Evolutionary conservation across 2,113 vertebrate species (phyloP), one percentile per base, ranked within the genome.

Genomic region (Ploceus nigricollis): DNA sequence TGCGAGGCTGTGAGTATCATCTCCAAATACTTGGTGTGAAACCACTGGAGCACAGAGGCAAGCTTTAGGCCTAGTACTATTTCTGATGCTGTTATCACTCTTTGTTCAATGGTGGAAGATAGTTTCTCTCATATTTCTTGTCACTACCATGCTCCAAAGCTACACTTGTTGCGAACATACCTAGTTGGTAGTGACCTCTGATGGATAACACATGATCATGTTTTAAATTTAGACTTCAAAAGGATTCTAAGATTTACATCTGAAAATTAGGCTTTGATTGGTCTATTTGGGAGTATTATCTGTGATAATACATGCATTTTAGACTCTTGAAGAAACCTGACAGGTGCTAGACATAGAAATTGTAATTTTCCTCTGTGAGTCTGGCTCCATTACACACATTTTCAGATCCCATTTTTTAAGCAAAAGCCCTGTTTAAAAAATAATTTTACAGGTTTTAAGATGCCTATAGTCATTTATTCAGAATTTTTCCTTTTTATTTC

Each of bases 391-490:
- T 89, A 78, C 72, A 71, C 69, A 87, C 42, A 37, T 50, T 48
- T 92, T 92, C 91, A 91, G 44, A 87, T 72, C 28, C 30, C 45
- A 65, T 83, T 90, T 95, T 87, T 89, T n/a, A 95, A 82, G 44
- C 39, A 78, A 79, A 87, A 64, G 15, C 8, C 21, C 51, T 40
- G 33, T 44, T 96, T 75, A 92, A 96, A 93, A 94, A 89, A 86
- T 61, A 7, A 80, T 94, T 96, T 93, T 83, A 87, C 65, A 85
- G 50, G 42, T 69, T 93, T 95, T 80, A 91, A 85, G 73, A 91
- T 78, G 70, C 61, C 78, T 75, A 35, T 73, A 91, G 61, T 85
- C 17, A 95, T 94, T 89, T 94, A 95, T 57, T 79, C 68, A 44
- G 70, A 71, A 47, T 79, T 89, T 83, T 88, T 58, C 42, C 39